Conservation (phyloP, 2,888 invertebrate genomes). For the Noctua fimbriata region DNA sequence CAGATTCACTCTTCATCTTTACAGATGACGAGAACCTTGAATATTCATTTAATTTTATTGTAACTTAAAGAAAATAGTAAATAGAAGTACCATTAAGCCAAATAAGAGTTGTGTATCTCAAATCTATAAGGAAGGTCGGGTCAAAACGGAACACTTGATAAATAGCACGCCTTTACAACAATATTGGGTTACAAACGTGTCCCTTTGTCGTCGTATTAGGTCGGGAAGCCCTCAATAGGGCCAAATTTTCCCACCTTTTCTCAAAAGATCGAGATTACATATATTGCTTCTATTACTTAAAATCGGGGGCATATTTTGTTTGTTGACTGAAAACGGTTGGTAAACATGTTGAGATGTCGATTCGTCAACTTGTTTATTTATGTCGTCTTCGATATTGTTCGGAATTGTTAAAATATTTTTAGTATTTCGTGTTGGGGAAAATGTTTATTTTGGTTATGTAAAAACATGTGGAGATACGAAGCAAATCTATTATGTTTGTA, state of each 20-base stretch:
- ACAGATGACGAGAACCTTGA: not conserved
- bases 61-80: conserved; percentile 28
- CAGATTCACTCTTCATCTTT: not conserved
- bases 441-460: conserved; percentile 39
- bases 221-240: conserved; percentile 74
- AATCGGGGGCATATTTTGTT: conserved; percentile 71
- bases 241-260: conserved; percentile 76
- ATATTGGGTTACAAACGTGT: conserved; percentile 82
- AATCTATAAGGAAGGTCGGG: conserved; percentile 69
- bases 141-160: conserved; percentile 78
- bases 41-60: not conserved
- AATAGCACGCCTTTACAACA: conserved; percentile 78
- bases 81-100: conserved; percentile 53
- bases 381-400: conserved; percentile 38
- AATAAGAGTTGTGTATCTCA: conserved; percentile 65
- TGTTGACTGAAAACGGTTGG: conserved; percentile 64
- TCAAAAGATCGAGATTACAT: conserved; percentile 65
- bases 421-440: conserved; percentile 21
- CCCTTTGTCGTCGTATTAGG: conserved; percentile 79
- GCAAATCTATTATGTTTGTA: conserved; percentile 30
- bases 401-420: conserved; percentile 51
- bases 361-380: conserved; percentile 56
- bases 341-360: conserved; percentile 39
- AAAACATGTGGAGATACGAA: conserved; percentile 21
- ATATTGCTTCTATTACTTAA: conserved; percentile 79